Evolutionary conservation across 30 jellyfish, hydroid and myxozoan genomes (phyloP).

Genomic region (Euphysa ruthae): DNA sequence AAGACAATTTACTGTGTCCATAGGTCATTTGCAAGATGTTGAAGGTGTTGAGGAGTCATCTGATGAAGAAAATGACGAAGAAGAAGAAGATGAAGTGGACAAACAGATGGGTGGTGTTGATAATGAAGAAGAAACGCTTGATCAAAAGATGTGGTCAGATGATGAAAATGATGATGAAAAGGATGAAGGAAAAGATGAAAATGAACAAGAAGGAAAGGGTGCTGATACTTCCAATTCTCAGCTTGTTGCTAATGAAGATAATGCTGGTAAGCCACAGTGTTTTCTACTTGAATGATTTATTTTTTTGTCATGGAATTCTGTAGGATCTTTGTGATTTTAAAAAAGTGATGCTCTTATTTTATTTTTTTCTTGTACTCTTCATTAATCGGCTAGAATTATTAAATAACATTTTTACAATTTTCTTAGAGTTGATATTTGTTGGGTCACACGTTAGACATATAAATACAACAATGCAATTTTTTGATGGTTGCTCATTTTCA

Average conservation of each 20-base stretch:
- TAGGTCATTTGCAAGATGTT: conserved; percentile 70
- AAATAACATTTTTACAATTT: too few relatives aligned
- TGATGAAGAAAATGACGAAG: conserved; percentile 47
- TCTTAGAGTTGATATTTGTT: too few relatives aligned
- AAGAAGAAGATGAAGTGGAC: conserved; percentile 61
- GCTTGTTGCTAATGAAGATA: conserved; percentile 87
- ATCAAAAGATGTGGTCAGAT: conserved; percentile 90
- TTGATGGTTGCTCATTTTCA: too few relatives aligned
- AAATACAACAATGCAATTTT: too few relatives aligned
- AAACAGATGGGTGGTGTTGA: conserved; percentile 77
- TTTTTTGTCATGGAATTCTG: background rate
- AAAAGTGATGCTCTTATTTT: background rate
- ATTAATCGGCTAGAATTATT: background rate
- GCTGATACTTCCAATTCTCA: conserved; percentile 64
- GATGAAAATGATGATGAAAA: conserved; percentile 71
- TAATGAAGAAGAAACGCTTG: conserved; percentile 59
- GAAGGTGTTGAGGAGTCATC: conserved; percentile 28
- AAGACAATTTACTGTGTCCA: too few relatives aligned
- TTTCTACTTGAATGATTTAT: too few relatives aligned
- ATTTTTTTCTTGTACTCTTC: background rate
- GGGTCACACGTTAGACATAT: too few relatives aligned
- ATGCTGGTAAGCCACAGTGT: conserved; percentile 51
- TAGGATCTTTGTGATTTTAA: background rate
- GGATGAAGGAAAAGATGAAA: conserved; percentile 39
- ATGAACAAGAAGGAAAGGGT: conserved; percentile 72